A percentile compares a stretch with the other conserved stretches of the same genome.
Conservation (phyloP, 2,797 vertebrate species). For the Hippoglossus hippoglossus region DNA sequence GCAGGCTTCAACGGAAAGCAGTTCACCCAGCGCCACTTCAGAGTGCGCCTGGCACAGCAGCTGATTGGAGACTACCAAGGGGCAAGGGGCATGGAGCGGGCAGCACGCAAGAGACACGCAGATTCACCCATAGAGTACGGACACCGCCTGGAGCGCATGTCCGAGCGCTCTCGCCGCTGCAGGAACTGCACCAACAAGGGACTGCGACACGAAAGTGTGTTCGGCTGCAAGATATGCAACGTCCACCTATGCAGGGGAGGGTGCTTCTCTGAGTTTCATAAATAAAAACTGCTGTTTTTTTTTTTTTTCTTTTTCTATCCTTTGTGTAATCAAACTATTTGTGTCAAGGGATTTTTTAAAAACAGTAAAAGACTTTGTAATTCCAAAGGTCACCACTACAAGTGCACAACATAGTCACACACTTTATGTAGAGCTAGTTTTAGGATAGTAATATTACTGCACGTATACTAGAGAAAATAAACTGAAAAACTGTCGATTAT, state of each 20-base stretch:
- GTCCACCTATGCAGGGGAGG: constrained; percentile 88
- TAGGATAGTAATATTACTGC: constrained; percentile 84
- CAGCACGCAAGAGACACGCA: constrained; percentile 85
- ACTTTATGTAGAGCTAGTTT: constrained; percentile 84
- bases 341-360: constrained; percentile 72
- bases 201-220: constrained; percentile 87
- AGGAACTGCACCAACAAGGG: constrained; percentile 90
- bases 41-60: constrained; percentile 87
- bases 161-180: constrained; percentile 87
- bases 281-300: constrained; percentile 72
- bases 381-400: constrained; percentile 86
- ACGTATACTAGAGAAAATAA: constrained; percentile 83
- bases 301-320: constrained; percentile 65
- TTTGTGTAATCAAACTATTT: constrained; percentile 75
- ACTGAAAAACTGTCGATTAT: constrained; percentile 76
- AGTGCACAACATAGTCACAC: constrained; percentile 84
- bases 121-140: constrained; percentile 88
- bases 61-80: constrained; percentile 89
- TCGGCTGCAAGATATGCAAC: constrained; percentile 90
- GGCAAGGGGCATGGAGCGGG: constrained; percentile 87
- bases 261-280: constrained; percentile 90
- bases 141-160: constrained; percentile 89
- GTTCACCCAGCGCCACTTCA: constrained; percentile 88
- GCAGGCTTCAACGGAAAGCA: constrained; percentile 86
- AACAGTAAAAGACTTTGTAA: constrained; percentile 77